A percentile compares a stretch with the other conserved stretches of the same genome.
Evolutionary conservation across 2,113 vertebrate genomes (phyloP).

Genomic region (Eurystomus gularis): DNA sequence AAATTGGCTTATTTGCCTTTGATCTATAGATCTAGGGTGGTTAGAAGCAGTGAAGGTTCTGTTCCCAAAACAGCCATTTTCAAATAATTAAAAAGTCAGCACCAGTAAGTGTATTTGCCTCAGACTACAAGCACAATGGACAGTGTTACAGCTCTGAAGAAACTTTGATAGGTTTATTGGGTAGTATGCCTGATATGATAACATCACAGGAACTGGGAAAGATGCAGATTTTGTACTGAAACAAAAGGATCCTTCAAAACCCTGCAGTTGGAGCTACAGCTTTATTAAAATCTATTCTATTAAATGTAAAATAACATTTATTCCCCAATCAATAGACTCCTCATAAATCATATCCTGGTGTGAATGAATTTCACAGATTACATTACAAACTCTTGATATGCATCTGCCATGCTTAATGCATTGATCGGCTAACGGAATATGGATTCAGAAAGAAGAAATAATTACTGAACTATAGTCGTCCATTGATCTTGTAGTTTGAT

Average conservation of each 20-base stretch:
- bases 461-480: neutral
- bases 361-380: constrained; percentile 20
- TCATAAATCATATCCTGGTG: constrained; percentile 8
- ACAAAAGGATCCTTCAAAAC: neutral
- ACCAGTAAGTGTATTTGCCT: neutral
- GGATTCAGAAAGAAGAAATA: constrained; percentile 9
- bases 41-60: neutral
- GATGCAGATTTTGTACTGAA: neutral
- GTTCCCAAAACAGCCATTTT: neutral
- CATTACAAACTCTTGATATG: constrained; percentile 8
- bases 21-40: neutral
- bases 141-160: neutral
- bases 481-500: neutral
- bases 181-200: neutral
- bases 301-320: constrained; percentile 38
- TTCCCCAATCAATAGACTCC: constrained; percentile 1
- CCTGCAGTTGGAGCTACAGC: neutral
- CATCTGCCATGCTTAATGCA: neutral
- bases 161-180: neutral
- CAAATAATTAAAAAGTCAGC: neutral
- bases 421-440: neutral
- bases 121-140: neutral
- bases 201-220: neutral
- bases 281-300: neutral
- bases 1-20: neutral